Base-by-base conservation (phyloP, 2,113 vertebrate genomes). In the Riparia riparia region DNA sequence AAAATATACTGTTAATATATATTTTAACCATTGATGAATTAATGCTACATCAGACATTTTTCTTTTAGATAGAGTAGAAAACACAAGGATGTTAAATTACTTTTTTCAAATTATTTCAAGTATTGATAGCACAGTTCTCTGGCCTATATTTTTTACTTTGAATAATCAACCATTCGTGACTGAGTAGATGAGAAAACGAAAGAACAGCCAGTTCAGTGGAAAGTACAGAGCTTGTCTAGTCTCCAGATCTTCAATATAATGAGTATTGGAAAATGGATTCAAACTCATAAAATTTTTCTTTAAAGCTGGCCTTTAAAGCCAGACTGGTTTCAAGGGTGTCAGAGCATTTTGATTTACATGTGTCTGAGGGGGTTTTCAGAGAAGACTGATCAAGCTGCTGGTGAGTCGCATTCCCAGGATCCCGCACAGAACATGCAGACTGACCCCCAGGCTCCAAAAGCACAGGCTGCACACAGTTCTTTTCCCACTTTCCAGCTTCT, bases 341-440 rank as follows among this genome's bases (percentile, higher is more conserved):
- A 41, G 47, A 64, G 26, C 4, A 6, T 39, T 92, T 77, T 53
- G 32, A 32, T 81, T 87, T 82, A 16, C 18, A 6, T 7, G 21
- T 4, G 17, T 45, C 6, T 26, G 24, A 29, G n/a, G 20, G 14
- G 8, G 17, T 3, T 63, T 54, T 49, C 47, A 31, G 47, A 50
- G 32, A 14, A 54, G 34, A 4, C 10, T 44, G 22, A 26, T 13
- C 13, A 0, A 71, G 42, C 6, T 28, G 17, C 7, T 60, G 24
- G 15, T 57, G 50, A 61, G 17, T 28, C 22, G 9, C 31, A n/a
- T 17, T 56, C 24, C 18, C 7, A 2, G 25, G n/a, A 26, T 61
- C 5, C 8, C 8, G 4, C 2, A 47, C 2, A 34, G 9, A 32
- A 49, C 0, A 4, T 10, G 9, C 34, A 77, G 50, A 18, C 9